Base-by-base conservation (phyloP, 2,797 vertebrate species). In the Brachymystax lenok region DNA sequence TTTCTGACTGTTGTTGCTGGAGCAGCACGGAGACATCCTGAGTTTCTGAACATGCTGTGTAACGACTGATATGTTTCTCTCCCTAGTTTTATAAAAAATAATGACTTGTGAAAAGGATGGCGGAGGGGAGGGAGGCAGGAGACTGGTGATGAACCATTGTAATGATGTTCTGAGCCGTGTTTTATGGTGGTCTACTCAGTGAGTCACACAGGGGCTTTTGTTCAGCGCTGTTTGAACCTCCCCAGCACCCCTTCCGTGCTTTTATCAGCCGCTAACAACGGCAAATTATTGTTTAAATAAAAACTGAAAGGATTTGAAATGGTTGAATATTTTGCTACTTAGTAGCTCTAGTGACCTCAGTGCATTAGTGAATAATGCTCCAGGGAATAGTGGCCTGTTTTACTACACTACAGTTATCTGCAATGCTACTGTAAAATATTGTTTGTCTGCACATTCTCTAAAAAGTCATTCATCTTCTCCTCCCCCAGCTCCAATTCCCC, bases 391-490 rank as follows among this genome's bases (percentile, higher is more conserved):
- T 24, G 16, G 19, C 87, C 77, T 69, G 21, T 71, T 80, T 69
- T 73, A 75, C 75, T 63, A 56, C 69, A 74, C n/a, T 73, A 63
- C n/a, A 13, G 40, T 46, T 27, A 63, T 21, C 75, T 77, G 77
- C 72, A 74, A 71, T 52, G 59, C 56, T 24, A 68, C 74, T 73
- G 71, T 67, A 79, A 51, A 88, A 79, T 74, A 82, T 69, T 75
- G 40, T 77, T 71, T 77, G 73, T 77, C 76, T 74, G 54, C 78
- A 51, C 79, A 1, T 10, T 75, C 68, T 77, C 66, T 74, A 75
- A 68, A 79, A 81, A 84, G 66, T 77, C 73, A 82, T 83, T 81
- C 77, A 74, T 77, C 61, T 82, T 83, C 84, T 81, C 80, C 76
- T 83, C 72, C 74, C 81, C 74, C 56, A 75, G 56, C 75, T 73